Evolutionary conservation across 2,888 invertebrate genomes (phyloP), one percentile per base, ranked within the genome.

Genomic region (Troilus luridus): DNA sequence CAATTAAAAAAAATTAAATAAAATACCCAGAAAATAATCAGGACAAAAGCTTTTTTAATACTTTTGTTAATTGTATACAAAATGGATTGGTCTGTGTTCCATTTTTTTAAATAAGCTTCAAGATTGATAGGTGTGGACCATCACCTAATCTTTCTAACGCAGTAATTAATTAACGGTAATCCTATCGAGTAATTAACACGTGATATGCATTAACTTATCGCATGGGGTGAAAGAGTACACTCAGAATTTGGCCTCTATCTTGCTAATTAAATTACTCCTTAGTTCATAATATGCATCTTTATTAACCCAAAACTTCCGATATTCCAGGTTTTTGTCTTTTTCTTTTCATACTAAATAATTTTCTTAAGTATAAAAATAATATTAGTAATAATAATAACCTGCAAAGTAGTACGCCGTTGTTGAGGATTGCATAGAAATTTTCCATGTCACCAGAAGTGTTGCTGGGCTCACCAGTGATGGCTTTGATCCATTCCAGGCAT

Each of bases 381-480:
- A 41, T 41, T 41, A 41, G 41, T 41, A 41, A 24, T 27, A 17
- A 8, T 77, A 94, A 96, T 94, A 94, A 98, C 98, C 97, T 97
- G 97, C 99, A 99, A 91, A 99, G 95, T 88, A 98, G 94, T 89
- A 96, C 96, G 92, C 99, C 99, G 94, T 98, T 97, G 95, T 98
- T 98, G 91, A 99, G 96, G 21, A 96, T 97, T 94, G 98, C 97
- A 94, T 97, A 98, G 94, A 99, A 98, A 95, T 98, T 98, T 94
- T 98, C 98, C 96, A 98, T 97, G 93, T 98, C 97, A 0, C 99
- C 99, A 90, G 96, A 97, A 12, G 97, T 96, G 94, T 97, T 97
- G 93, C 98, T 96, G 85, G 97, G 96, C 93, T 98, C 98, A n/a
- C 96, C 97, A 21, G 97, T 97, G 93, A 99, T 96, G 91, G 96